Evolutionary conservation across 2,113 vertebrate genomes (phyloP), one percentile per base, ranked within the genome.

Genomic region (Dasyornis broadbenti): DNA sequence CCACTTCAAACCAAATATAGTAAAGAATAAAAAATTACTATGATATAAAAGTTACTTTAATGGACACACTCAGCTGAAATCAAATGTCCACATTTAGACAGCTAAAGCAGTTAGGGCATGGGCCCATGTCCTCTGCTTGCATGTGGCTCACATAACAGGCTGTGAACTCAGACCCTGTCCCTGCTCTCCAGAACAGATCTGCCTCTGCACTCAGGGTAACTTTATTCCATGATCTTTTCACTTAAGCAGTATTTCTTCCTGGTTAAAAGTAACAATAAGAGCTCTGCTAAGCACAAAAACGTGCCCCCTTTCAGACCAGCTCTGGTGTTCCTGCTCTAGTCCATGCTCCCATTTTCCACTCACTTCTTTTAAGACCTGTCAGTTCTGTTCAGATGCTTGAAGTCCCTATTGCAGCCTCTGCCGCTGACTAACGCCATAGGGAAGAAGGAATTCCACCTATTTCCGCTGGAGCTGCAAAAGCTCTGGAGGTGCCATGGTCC

Each of bases 331-430:
- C 60, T 68, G 31, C 49, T 75, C 44, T 70, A 47, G n/a, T 13
- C 59, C 13, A 0, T 4, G 35, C 20, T 84, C 23, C 53, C 22
- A 7, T 54, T 57, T 94, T 47, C 61, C 9, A 0, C 64, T 72
- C 2, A 0, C 42, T 50, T 17, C 40, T 70, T 73, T 28, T n/a
- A 47, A 0, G 0, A 68, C 0, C 0, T 8, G 3, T 60, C 14
- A 1, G 3, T 68, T 47, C 75, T 28, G 40, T 15, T 82, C 2
- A 13, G n/a, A 21, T 30, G 28, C 23, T 69, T 0, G 0, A 8
- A 26, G 47, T 79, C 54, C n/a, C 60, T 69, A 5, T 60, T 0
- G 0, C 37, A 61, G 11, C 54, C 0, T 0, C 69, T 75, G 56
- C 33, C 0, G 0, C 69, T 64, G 61, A 65, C 39, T 8, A 47